Conservation (phyloP, 2,888 invertebrate genomes). For the Tribolium freemani region DNA sequence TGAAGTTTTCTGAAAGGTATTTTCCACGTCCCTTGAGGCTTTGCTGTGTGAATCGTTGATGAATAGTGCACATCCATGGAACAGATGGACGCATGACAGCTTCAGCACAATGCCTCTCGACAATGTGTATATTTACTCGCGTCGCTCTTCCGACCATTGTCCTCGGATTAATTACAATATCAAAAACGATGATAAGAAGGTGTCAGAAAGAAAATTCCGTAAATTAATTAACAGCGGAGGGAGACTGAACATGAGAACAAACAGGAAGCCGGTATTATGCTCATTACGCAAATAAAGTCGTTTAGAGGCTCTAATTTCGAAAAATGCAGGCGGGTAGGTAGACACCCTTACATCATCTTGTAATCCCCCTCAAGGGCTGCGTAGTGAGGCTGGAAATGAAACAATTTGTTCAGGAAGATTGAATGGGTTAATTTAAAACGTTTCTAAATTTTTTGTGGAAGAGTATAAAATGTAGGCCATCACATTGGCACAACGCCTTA, state of each 20-base stretch:
- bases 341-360: conserved; percentile 1
- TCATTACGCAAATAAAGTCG: conserved; percentile 13
- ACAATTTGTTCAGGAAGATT: not conserved
- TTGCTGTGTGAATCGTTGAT: conserved; percentile 42
- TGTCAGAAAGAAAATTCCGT: not conserved
- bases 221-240: not conserved
- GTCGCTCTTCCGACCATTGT: conserved; percentile 33
- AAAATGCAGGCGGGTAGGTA: not conserved
- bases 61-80: conserved; percentile 43
- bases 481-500: too few species aligned
- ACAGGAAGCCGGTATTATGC: not conserved
- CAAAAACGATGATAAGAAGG: not conserved
- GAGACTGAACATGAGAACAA: not conserved
- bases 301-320: conserved; percentile 3
- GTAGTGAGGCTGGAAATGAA: not conserved
- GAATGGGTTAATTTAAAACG: not conserved
- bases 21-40: conserved; percentile 22
- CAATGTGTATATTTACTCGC: conserved; percentile 43
- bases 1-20: conserved; percentile 38
- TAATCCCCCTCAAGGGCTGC: not conserved
- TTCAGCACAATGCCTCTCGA: conserved; percentile 39
- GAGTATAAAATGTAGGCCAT: too few species aligned
- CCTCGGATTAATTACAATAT: conserved; percentile 42
- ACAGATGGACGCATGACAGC: conserved; percentile 47
- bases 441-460: too few species aligned